Percentiles rank a stretch among this genome's conserved stretches.
Conservation (phyloP, 2,113 vertebrate genomes). For the Shinisaurus crocodilurus region DNA sequence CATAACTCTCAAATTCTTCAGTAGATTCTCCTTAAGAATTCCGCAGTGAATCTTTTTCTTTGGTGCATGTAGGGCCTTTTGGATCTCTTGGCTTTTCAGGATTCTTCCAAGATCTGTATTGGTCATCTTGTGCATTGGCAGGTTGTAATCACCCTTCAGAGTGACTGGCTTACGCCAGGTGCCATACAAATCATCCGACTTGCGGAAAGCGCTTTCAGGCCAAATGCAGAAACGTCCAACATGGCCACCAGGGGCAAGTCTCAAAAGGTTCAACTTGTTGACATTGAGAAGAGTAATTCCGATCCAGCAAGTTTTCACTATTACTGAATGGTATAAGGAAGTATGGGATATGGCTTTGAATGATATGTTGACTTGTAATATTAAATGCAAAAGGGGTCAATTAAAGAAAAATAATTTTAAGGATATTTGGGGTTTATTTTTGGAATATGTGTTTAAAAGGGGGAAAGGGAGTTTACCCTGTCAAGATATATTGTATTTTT, state of each 20-base stretch:
- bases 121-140: conserved; percentile 99
- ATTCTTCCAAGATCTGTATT: conserved; percentile 96
- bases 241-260: conserved; percentile 94
- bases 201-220: conserved; percentile 97
- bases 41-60: conserved; percentile 91
- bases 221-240: conserved; percentile 98
- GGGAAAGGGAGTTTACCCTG: no score
- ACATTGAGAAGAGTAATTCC: conserved; percentile 95
- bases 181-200: conserved; percentile 93
- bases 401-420: no score
- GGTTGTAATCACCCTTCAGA: conserved; percentile 90
- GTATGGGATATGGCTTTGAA: no score
- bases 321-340: no score
- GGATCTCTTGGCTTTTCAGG: conserved; percentile 95
- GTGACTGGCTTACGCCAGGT: conserved; percentile 93
- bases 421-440: no score
- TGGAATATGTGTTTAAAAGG: no score
- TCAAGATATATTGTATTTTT: no score
- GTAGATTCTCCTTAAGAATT: conserved; percentile 97
- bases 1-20: conserved; percentile 97
- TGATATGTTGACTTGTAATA: conserved; percentile 73
- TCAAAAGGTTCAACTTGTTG: conserved; percentile 93
- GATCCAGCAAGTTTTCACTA: conserved; percentile 35
- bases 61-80: conserved; percentile 91
- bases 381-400: no score